Conservation (phyloP, 2,797 vertebrate genomes). For the Pygocentrus nattereri region DNA sequence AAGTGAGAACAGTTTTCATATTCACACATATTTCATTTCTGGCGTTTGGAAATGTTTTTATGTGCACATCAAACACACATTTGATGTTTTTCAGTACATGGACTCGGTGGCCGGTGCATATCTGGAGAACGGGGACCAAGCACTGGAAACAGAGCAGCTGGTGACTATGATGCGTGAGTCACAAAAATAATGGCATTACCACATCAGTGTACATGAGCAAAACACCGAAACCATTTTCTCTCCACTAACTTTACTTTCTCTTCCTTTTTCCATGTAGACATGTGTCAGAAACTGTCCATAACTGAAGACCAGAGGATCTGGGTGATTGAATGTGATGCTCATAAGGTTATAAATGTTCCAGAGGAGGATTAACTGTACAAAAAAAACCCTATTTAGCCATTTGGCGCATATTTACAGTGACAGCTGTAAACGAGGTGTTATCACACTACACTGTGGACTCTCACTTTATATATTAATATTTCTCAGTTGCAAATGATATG, state of each 20-base stretch:
- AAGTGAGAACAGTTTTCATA: no score
- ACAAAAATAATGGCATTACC: background rate
- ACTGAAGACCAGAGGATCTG: slow-evolving; percentile 82
- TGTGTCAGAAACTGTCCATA: slow-evolving; percentile 89
- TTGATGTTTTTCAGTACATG: slow-evolving; percentile 76
- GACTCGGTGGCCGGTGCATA: slow-evolving; percentile 80
- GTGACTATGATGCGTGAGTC: slow-evolving; percentile 80
- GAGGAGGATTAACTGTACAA: background rate
- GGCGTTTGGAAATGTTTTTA: background rate
- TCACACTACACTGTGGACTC: no score
- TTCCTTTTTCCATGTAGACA: slow-evolving; percentile 73
- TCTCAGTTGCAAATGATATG: no score
- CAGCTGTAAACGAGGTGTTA: no score
- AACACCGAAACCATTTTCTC: background rate
- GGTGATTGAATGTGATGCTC: slow-evolving; percentile 82
- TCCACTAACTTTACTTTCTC: background rate
- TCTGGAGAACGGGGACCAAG: slow-evolving; percentile 77
- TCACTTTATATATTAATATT: no score
- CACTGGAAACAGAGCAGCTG: slow-evolving; percentile 81
- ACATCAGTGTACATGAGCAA: background rate
- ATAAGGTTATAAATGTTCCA: slow-evolving; percentile 73
- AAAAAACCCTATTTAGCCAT: background rate
- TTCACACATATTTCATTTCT: no score
- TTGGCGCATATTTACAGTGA: no score
- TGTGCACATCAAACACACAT: background rate